These are phyloP conservation scores for Oxyura jamaicensis DNA, from an alignment of 2,113 vertebrate genomes.

Conservation along the genomic window DNA sequence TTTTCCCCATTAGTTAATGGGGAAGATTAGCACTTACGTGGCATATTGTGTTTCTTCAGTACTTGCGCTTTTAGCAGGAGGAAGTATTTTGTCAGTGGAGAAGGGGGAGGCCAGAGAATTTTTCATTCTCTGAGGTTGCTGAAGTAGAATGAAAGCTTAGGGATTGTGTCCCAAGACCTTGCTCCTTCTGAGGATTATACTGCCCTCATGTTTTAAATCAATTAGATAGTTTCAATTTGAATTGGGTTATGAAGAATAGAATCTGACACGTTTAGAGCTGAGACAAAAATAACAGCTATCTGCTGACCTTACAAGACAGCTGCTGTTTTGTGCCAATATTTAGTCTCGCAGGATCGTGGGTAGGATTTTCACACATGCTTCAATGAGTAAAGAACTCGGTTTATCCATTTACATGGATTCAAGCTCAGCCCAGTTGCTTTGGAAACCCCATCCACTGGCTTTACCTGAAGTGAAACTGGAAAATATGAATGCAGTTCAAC, in stretches of 20 bases:
- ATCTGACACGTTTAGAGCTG: neutral
- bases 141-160: constrained; percentile 5
- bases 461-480: neutral
- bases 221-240: neutral
- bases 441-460: neutral
- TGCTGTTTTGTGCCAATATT: constrained; percentile 40
- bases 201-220: neutral
- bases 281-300: neutral
- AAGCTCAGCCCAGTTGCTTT: neutral
- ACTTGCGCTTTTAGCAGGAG: neutral
- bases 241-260: neutral
- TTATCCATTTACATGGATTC: neutral
- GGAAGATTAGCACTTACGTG: neutral
- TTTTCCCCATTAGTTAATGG: neutral
- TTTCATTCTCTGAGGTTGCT: neutral
- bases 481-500: neutral
- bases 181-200: neutral
- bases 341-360: neutral
- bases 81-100: neutral
- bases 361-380: constrained; percentile 16
- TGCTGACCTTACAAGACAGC: neutral
- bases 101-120: neutral
- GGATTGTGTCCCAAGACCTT: neutral
- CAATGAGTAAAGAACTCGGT: constrained; percentile 6
- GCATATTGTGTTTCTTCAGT: neutral